A percentile compares a stretch with the other conserved stretches of the same genome.
These are phyloP conservation scores for Heteronetta atricapilla DNA, from an alignment of 2,113 vertebrate species.

Conservation along the genomic window DNA sequence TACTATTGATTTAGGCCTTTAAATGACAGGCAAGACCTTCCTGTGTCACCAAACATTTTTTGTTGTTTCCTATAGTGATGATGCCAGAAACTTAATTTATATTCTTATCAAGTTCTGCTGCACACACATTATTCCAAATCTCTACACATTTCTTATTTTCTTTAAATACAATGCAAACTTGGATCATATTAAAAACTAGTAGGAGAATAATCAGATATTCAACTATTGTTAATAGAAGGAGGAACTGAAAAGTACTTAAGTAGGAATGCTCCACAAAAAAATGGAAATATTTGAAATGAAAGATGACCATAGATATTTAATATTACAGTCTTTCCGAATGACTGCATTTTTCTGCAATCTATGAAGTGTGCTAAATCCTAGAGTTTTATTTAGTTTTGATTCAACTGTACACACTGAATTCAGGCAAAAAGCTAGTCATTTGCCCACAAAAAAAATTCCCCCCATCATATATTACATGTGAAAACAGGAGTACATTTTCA, in stretches of 20 bases:
- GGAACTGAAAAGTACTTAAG: not conserved
- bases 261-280: not conserved
- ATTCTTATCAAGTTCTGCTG: not conserved
- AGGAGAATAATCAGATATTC: not conserved
- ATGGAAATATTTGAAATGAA: not conserved
- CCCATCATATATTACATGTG: not conserved
- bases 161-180: not conserved
- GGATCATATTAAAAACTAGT: not conserved
- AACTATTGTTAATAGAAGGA: not conserved
- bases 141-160: not conserved
- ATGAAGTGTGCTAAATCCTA: not conserved
- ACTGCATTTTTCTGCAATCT: not conserved
- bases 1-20: not conserved
- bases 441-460: not conserved
- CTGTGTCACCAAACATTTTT: rapidly evolving
- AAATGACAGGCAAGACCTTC: not conserved
- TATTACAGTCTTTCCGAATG: not conserved
- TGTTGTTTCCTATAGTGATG: not conserved
- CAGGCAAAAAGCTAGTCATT: not conserved
- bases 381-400: not conserved
- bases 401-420: not conserved
- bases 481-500: not conserved
- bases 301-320: not conserved
- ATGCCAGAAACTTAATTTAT: not conserved
- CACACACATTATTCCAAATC: not conserved